Base-by-base conservation (phyloP, 2,113 vertebrate genomes). In the Illadopsis cleaveri region DNA sequence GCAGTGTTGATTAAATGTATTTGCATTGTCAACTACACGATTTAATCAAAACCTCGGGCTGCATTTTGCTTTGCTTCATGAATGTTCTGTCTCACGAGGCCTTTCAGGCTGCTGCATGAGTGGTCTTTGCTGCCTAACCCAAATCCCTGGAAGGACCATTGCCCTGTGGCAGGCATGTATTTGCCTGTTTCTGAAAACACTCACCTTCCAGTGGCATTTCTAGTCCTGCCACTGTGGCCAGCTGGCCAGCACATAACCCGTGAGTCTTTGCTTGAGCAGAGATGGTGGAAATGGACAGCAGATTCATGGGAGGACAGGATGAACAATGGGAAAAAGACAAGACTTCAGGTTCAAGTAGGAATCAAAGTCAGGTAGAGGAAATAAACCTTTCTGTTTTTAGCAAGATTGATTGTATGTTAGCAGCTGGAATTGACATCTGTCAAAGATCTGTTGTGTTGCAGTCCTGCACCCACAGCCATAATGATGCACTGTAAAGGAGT, bases 31-130 rank as follows among this genome's bases (percentile, higher is more conserved):
- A 76, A 79, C 57, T 91, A 37, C 31, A 14, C 16, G 11, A 82
- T 92, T 89, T 91, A 91, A 75, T 95, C 83, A 48, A 58, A 86
- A 71, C 69, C 77, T 87, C 37, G 61, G 53, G n/a, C 70, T 82
- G 65, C 42, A 23, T 69, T 93, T 88, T 87, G 73, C 80, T 89
- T 81, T 94, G 81, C 61, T 4, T 45, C 65, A 21, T 65, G 69
- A 93, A 35, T 0, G 0, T 57, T 92, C 65, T 84, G 38, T 91
- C 73, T 82, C 73, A 16, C 14, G 91, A 84, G 86, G 69, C 72
- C 86, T 82, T 89, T 71, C n/a, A 48, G n/a, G 61, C 80, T 86
- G 93, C 89, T 53, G 71, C 48, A 13, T 15, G 82, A 81, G 69
- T 89, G 82, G 17, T 65, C 79, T 77, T 64, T 82, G 51, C 82